Percentiles rank a stretch among this genome's conserved stretches.
phyloP scores from a whole-genome alignment of 2,888 invertebrate species.

The Drosophila basisetae region DNA sequence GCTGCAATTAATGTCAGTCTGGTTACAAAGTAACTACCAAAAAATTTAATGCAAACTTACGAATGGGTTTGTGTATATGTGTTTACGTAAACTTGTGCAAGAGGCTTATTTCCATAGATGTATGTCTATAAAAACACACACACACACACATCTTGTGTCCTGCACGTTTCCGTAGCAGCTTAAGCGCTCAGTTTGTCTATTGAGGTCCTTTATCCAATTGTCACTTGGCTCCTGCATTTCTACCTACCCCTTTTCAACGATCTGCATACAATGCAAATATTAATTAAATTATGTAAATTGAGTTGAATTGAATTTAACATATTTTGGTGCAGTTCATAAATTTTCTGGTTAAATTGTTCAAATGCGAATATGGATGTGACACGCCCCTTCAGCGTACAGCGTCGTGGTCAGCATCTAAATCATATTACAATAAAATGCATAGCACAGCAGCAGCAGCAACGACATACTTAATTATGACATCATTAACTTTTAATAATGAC shows the following conservation, averaged over 20 bases:
- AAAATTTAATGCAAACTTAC: not conserved
- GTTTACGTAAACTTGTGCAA: not conserved
- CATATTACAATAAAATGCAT: conserved; percentile 77
- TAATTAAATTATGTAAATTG: conserved; percentile 74
- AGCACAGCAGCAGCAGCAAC: conserved; percentile 41
- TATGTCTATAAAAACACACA: not conserved
- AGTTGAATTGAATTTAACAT: conserved; percentile 64
- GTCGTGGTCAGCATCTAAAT: conserved; percentile 66
- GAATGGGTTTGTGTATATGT: not conserved
- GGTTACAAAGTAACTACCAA: not conserved
- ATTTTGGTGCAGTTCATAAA: conserved; percentile 69
- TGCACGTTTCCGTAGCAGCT: conserved; percentile 1
- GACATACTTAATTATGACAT: conserved; percentile 74
- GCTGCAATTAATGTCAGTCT: not conserved
- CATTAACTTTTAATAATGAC: conserved; percentile 82
- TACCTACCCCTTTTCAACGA: not conserved
- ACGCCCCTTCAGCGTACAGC: conserved; percentile 16
- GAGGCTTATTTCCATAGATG: not conserved
- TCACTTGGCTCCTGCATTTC: not conserved
- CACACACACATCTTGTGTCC: not conserved
- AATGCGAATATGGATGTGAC: conserved; percentile 30
- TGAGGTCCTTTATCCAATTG: conserved; percentile 6
- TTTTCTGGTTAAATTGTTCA: conserved; percentile 60
- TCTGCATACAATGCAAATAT: conserved; percentile 28
- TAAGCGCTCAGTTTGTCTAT: not conserved